phyloP scores from a whole-genome alignment of 2,797 vertebrate genomes.

The Phrynocephalus vlangalii region DNA sequence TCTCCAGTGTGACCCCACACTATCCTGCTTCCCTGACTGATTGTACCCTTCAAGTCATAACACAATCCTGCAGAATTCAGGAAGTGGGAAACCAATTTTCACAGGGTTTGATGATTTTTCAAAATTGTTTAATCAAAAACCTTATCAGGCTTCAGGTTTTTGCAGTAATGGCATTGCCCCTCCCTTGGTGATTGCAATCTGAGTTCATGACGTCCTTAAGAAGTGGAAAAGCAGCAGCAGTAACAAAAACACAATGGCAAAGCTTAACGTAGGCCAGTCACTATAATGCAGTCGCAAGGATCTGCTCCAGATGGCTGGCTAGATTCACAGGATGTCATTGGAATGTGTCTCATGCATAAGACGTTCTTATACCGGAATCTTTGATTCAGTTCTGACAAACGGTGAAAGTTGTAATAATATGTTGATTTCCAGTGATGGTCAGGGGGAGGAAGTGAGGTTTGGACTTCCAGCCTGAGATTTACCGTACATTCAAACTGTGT shows the following conservation, averaged over 20 bases:
- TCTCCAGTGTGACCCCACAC: no score
- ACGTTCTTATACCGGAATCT: background rate
- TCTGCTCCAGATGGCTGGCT: background rate
- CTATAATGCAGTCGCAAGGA: background rate
- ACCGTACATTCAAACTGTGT: background rate
- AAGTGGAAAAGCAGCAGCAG: background rate
- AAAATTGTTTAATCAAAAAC: background rate
- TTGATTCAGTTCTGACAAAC: background rate
- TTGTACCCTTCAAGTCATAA: no score
- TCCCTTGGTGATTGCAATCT: background rate
- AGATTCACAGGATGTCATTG: background rate
- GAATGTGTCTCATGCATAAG: background rate
- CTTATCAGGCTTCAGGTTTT: background rate
- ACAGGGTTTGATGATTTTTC: background rate
- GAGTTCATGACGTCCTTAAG: background rate
- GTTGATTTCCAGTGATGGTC: background rate
- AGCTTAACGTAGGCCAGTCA: background rate
- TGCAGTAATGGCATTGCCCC: background rate
- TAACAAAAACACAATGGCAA: no score
- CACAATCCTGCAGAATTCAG: no score
- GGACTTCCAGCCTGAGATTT: background rate
- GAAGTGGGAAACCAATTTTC: background rate
- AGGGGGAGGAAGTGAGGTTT: background rate
- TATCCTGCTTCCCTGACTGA: no score
- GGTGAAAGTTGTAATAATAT: background rate